Conservation (phyloP, 2,113 vertebrate species). For the Eudorcas thomsonii region DNA sequence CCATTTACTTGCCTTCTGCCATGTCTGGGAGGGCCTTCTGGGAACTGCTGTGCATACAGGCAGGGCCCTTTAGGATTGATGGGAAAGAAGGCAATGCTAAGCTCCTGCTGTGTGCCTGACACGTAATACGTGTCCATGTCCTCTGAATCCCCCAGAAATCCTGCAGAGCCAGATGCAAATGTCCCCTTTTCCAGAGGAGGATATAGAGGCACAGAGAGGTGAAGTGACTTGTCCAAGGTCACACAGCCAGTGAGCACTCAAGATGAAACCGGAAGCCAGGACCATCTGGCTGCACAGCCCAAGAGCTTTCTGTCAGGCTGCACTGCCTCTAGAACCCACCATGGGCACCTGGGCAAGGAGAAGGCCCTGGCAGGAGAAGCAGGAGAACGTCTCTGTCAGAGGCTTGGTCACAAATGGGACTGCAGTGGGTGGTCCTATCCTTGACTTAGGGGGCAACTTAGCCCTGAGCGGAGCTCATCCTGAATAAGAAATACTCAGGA, state of each 20-base stretch:
- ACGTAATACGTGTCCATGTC: background rate
- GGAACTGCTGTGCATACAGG: background rate
- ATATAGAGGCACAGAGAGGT: background rate
- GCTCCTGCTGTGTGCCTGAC: background rate
- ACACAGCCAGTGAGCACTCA: background rate
- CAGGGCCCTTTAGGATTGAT: background rate
- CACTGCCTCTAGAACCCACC: background rate
- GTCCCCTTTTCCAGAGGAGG: background rate
- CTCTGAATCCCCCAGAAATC: background rate
- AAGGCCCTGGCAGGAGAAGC: background rate
- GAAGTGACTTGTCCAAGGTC: slow-evolving; percentile 17
- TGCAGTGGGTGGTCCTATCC: background rate
- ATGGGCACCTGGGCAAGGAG: background rate
- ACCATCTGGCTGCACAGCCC: background rate
- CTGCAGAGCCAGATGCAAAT: background rate
- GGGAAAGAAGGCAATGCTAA: background rate
- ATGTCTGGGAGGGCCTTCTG: background rate
- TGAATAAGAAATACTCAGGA: background rate
- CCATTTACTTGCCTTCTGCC: background rate
- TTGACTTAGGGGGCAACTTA: background rate
- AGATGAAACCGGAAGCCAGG: background rate
- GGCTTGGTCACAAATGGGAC: background rate
- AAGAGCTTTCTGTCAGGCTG: background rate
- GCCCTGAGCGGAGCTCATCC: background rate
- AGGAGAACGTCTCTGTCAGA: background rate